A percentile compares a stretch with the other conserved stretches of the same genome.
These are phyloP conservation scores for Amphimallon solstitiale DNA, from an alignment of 2,888 invertebrate species.

Conservation along the genomic window DNA sequence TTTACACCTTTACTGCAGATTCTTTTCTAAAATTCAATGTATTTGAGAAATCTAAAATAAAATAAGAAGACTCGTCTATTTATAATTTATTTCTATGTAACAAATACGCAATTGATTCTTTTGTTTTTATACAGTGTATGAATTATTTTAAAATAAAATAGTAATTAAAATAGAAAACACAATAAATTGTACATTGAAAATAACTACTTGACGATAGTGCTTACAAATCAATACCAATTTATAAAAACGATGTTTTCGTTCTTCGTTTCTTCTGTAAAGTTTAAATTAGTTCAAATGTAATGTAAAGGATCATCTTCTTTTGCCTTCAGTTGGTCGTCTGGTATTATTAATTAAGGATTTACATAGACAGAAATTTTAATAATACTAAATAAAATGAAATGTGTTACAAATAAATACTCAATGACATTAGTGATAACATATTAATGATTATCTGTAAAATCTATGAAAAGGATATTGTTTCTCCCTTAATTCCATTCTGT, in stretches of 20 bases:
- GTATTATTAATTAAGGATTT: slow-evolving; percentile 61
- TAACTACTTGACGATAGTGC: slow-evolving; percentile 37
- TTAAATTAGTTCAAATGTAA: slow-evolving; percentile 7
- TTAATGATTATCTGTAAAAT: slow-evolving; percentile 31
- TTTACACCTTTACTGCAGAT: no score
- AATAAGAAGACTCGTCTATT: not conserved
- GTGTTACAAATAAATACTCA: slow-evolving; percentile 26
- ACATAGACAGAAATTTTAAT: not conserved
- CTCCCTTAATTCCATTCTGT: slow-evolving; percentile 77
- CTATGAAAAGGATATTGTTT: slow-evolving; percentile 81
- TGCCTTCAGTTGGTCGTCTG: slow-evolving; percentile 63
- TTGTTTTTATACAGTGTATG: slow-evolving; percentile 30
- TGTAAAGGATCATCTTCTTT: slow-evolving; percentile 60
- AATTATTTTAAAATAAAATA: slow-evolving; percentile 36
- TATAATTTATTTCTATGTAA: slow-evolving; percentile 34
- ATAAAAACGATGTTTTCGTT: slow-evolving; percentile 7
- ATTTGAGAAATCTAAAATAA: not conserved
- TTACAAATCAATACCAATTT: slow-evolving; percentile 26
- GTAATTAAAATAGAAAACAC: slow-evolving; percentile 36
- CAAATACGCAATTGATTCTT: slow-evolving; percentile 23
- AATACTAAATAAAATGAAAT: slow-evolving; percentile 16
- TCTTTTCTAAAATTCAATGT: not conserved
- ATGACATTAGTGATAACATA: slow-evolving; percentile 28
- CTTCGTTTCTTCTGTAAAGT: not conserved
- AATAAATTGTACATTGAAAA: slow-evolving; percentile 37